phyloP scores from a whole-genome alignment of 2,797 vertebrate species.

The Pelodytes ibericus region DNA sequence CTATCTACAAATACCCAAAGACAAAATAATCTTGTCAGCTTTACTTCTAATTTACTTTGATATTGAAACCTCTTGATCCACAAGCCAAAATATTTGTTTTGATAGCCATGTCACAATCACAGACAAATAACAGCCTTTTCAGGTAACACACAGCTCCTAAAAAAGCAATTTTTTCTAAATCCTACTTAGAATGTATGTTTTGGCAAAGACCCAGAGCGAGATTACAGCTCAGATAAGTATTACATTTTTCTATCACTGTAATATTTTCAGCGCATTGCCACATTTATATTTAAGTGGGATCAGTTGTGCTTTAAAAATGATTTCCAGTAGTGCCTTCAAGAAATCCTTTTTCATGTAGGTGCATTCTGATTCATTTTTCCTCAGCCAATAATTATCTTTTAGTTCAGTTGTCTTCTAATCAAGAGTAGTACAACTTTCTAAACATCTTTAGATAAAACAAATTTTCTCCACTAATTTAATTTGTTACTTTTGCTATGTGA shows the following conservation, averaged over 20 bases:
- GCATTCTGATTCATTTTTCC: slow-evolving; percentile 55
- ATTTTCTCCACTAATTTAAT: not conserved
- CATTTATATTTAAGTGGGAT: slow-evolving; percentile 57
- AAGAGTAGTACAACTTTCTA: not conserved
- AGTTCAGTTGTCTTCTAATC: slow-evolving; percentile 14
- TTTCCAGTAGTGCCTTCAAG: slow-evolving; percentile 35
- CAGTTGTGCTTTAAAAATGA: slow-evolving; percentile 55
- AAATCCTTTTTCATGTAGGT: slow-evolving; percentile 18
- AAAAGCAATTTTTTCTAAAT: slow-evolving; percentile 52
- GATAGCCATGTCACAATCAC: slow-evolving; percentile 36
- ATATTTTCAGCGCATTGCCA: slow-evolving; percentile 56
- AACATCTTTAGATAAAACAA: not conserved
- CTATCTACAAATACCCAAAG: too few relatives aligned
- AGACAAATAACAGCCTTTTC: slow-evolving; percentile 45
- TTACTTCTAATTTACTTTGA: slow-evolving; percentile 29
- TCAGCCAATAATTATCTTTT: slow-evolving; percentile 54
- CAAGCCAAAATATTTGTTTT: slow-evolving; percentile 37
- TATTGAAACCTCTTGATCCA: slow-evolving; percentile 18
- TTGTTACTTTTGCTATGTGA: too few relatives aligned
- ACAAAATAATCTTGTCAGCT: slow-evolving; percentile 19
- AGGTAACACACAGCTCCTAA: slow-evolving; percentile 46
- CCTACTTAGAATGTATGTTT: slow-evolving; percentile 53
- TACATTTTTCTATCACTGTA: slow-evolving; percentile 55
- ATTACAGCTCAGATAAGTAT: slow-evolving; percentile 54
- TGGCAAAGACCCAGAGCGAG: slow-evolving; percentile 48